phyloP scores from a whole-genome alignment of 2,113 vertebrate genomes.

The Tenebrosternarchus preto region DNA sequence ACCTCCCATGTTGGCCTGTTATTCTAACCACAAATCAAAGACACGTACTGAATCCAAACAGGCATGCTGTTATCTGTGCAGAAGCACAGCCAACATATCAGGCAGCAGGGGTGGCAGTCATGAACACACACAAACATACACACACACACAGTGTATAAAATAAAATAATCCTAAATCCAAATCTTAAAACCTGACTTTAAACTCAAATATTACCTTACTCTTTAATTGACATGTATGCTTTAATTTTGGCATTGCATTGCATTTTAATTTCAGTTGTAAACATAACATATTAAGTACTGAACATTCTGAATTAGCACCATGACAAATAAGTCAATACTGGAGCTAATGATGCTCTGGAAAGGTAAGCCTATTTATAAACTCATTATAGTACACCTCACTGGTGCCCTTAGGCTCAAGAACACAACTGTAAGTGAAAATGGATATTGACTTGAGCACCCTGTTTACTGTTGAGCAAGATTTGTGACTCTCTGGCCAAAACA shows the following conservation, averaged over 20 bases:
- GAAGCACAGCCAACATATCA: not conserved
- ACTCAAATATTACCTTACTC: too few relatives aligned
- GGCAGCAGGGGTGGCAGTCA: not conserved
- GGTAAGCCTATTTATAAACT: not conserved
- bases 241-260: too few relatives aligned
- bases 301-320: too few relatives aligned
- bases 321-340: not conserved
- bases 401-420: not conserved
- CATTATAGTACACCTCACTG: not conserved
- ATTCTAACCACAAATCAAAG: constrained; percentile 21
- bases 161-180: not conserved
- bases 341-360: not conserved
- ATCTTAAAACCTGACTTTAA: too few relatives aligned
- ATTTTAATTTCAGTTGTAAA: too few relatives aligned
- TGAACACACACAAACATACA: not conserved
- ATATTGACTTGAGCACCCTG: not conserved
- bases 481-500: not conserved
- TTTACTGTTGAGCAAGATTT: not conserved
- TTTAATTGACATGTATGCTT: too few relatives aligned
- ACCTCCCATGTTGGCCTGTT: not conserved
- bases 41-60: not conserved
- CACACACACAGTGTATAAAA: not conserved
- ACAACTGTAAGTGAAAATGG: not conserved
- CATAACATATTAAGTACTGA: too few relatives aligned
- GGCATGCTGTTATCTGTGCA: not conserved